Evolutionary conservation across 1,140 invertebrate genomes (phyloP), one percentile per base, ranked within the genome.

Genomic region (Colletes gigas): DNA sequence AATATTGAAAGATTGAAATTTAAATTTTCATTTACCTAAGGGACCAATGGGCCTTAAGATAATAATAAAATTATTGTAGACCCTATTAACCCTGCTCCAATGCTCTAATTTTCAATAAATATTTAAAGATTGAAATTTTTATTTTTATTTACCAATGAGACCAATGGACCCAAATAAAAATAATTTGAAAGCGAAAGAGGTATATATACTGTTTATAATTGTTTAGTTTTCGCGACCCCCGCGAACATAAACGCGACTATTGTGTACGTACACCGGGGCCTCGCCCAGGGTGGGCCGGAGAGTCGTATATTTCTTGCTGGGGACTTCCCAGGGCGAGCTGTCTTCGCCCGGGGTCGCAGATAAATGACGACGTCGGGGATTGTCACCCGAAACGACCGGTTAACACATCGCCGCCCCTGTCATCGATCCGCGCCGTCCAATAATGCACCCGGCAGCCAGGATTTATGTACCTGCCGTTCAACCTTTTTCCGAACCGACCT

Each of bases 381-480:
- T 81, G 88, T 88, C 84, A 83, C 78, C 77, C 78, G 73, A 78
- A 86, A 89, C 87, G 88, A 87, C 70, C 85, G 69, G 80, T 88
- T 89, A 89, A 89, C 88, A 88, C 83, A 87, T 86, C 81, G 80
- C 60, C 72, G 55, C 55, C 77, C 77, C 83, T 89, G 88, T 89
- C 88, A 89, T 89, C 88, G 88, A 88, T 89, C 83, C 83, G 67
- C 79, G 76, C 39, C 73, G 63, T 68, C 63, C 79, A 86, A 78
- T 86, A 78, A 85, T 59, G 70, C 70, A 78, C 65, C 67, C 83
- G 74, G 57, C 71, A 57, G 78, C 21, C 69, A 50, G 73, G 74
- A 85, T 87, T 86, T 86, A 82, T 82, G 73, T 85, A 84, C 82
- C 86, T 84, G 84, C 78, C 57, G 69, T 55, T 19, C 78, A 63